Evolutionary conservation across 2,888 invertebrate species (phyloP).

Genomic region (Octonoba sinensis): DNA sequence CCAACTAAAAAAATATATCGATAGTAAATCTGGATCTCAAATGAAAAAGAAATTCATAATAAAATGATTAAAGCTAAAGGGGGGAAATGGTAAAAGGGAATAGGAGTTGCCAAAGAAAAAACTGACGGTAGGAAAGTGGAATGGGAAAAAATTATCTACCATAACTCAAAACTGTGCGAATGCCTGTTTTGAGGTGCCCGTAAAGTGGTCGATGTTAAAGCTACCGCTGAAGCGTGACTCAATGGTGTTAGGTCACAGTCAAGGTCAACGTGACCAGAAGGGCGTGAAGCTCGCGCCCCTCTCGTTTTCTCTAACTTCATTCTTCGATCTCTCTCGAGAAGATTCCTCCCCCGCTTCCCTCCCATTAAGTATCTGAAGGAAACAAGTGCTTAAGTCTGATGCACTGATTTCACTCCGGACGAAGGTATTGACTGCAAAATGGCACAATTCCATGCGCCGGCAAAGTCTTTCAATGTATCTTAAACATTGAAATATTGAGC

Average conservation of each 20-base stretch:
- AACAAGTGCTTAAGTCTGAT: neutral
- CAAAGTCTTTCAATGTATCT: too few relatives aligned
- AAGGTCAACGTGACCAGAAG: conserved; percentile 50
- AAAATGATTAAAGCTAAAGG: conserved; percentile 7
- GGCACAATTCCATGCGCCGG: too few relatives aligned
- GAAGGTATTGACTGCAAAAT: too few relatives aligned
- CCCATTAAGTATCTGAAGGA: conserved; percentile 1
- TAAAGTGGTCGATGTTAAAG: conserved; percentile 59
- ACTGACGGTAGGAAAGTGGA: neutral
- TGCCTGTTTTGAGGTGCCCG: conserved; percentile 38
- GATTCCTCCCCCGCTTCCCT: conserved; percentile 38
- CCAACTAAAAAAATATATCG: neutral
- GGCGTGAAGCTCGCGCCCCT: conserved; percentile 29
- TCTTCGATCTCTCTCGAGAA: conserved; percentile 14
- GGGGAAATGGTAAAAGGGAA: neutral
- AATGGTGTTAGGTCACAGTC: conserved; percentile 56
- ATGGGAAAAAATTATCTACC: conserved; percentile 42
- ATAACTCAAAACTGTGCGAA: conserved; percentile 57
- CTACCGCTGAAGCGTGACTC: conserved; percentile 48
- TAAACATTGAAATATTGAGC: too few relatives aligned
- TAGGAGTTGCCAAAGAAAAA: neutral
- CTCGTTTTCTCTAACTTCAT: conserved; percentile 31
- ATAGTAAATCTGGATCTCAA: conserved; percentile 12
- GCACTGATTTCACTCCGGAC: too few relatives aligned
- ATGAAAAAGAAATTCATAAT: conserved; percentile 11